Base-by-base conservation (phyloP, 2,797 vertebrate genomes). In the Lophotriccus pileatus region DNA sequence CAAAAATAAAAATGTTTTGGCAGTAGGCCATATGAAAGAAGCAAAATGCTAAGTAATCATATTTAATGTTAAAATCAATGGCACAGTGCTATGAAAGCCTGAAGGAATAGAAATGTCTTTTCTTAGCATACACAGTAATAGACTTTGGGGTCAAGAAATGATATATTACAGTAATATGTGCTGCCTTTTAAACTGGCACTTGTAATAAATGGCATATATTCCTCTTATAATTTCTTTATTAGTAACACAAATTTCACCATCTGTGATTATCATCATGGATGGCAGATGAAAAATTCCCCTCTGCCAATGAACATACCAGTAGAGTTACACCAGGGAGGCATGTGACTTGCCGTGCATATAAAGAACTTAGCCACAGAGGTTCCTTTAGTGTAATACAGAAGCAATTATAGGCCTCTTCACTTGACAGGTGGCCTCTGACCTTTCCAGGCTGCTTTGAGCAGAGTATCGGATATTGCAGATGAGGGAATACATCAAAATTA, bases 31-130 rank as follows among this genome's bases (percentile, higher is more conserved):
- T 53, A 78, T 25, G 63, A 90, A 84, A 87, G 52, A 94, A 87
- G 44, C 56, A 97, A 97, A 97, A 95, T 94, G 85, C 92, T 95
- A 97, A 94, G 90, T 95, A 96, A 97, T 97, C 91, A 94, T 77
- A 94, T 94, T 92, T 91, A 96, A 94, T 91, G 84, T 93, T 96
- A 94, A 97, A 97, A 97, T 97, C 95, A 94, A 97, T 97, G 84
- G n/a, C 49, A 85, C 52, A 87, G 81, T 70, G 41, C 88, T 95
- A 63, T 77, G 87, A 96, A 95, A 95, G 80, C 79, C 85, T 83
- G 39, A 30, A 96, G 91, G 94, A 96, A 89, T 28, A 87, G 88
- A 96, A 96, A 97, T 96, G 87, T 73, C 47, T 77, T 95, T 81
- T 96, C 60, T 77, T 94, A 94, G 55, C 47, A 63, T 86, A 53